phyloP scores from a whole-genome alignment of 2,888 invertebrate species.

The Epistrophella euchroma region DNA sequence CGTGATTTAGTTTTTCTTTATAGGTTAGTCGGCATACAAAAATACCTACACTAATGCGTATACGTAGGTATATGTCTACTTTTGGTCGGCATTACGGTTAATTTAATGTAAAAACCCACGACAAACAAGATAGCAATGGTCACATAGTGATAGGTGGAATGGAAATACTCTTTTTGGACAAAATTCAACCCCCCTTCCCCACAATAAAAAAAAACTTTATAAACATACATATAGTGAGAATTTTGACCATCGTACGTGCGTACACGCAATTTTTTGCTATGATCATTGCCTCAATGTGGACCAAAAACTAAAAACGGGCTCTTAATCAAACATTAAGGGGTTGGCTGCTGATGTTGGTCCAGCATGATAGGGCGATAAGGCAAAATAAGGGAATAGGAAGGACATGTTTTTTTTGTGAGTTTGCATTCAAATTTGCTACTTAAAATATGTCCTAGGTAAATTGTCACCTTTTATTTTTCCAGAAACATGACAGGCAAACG shows the following conservation, averaged over 20 bases:
- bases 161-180: constrained; percentile 72
- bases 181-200: constrained; percentile 10
- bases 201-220: not conserved
- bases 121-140: constrained; percentile 42
- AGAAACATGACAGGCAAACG: constrained; percentile 44
- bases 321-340: constrained; percentile 73
- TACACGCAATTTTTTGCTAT: constrained; percentile 65
- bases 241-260: constrained; percentile 64
- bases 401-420: constrained; percentile 58
- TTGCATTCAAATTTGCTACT: constrained; percentile 73
- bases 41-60: not conserved
- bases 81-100: constrained; percentile 61
- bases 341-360: constrained; percentile 42
- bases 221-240: constrained; percentile 59
- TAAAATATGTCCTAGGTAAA: constrained; percentile 74
- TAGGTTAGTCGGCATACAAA: not conserved
- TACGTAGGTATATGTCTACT: not conserved
- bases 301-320: constrained; percentile 58
- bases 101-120: constrained; percentile 68
- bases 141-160: constrained; percentile 27
- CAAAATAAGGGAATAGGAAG: constrained; percentile 20
- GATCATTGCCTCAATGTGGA: constrained; percentile 55
- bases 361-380: constrained; percentile 52
- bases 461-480: constrained; percentile 69
- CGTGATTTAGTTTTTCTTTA: constrained; percentile 64